These are phyloP conservation scores for Hippopotamus amphibius DNA, from an alignment of 2,113 vertebrate genomes.

Conservation along the genomic window DNA sequence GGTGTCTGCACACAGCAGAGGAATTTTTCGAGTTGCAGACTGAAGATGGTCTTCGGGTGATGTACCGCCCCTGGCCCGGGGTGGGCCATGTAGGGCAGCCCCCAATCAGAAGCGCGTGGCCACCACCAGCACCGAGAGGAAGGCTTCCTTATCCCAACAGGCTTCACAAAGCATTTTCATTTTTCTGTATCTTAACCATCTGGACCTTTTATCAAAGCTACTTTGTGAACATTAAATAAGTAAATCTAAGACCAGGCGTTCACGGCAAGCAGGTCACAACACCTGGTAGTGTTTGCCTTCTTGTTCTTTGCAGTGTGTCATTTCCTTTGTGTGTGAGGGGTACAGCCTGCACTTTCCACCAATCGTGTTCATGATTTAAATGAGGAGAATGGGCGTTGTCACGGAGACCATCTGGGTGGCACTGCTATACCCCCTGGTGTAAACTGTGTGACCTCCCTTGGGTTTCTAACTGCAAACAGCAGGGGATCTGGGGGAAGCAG, in stretches of 20 bases:
- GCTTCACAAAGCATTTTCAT: background rate
- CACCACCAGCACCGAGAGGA: background rate
- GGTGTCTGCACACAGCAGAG: background rate
- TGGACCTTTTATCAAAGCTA: background rate
- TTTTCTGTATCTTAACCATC: conserved; percentile 62
- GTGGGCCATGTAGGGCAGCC: background rate
- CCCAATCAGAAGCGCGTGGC: background rate
- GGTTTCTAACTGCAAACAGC: conserved; percentile 82
- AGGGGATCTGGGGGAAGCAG: conserved; percentile 84
- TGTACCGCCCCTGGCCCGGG: fast-evolving
- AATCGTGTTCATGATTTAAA: conserved; percentile 91
- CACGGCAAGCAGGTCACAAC: background rate
- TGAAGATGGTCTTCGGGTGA: background rate
- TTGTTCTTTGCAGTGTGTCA: background rate
- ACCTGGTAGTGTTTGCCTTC: background rate
- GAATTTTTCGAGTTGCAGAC: background rate
- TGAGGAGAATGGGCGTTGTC: conserved; percentile 91
- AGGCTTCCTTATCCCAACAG: background rate
- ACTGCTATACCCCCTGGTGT: conserved; percentile 91
- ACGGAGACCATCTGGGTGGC: conserved; percentile 78
- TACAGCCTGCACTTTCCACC: conserved; percentile 86
- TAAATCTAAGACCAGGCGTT: background rate
- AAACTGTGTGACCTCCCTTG: conserved; percentile 90
- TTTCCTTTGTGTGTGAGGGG: conserved; percentile 17
- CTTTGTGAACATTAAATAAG: conserved; percentile 32